Base-by-base conservation (phyloP, 2,888 invertebrate species). In the Atrina japonica region DNA sequence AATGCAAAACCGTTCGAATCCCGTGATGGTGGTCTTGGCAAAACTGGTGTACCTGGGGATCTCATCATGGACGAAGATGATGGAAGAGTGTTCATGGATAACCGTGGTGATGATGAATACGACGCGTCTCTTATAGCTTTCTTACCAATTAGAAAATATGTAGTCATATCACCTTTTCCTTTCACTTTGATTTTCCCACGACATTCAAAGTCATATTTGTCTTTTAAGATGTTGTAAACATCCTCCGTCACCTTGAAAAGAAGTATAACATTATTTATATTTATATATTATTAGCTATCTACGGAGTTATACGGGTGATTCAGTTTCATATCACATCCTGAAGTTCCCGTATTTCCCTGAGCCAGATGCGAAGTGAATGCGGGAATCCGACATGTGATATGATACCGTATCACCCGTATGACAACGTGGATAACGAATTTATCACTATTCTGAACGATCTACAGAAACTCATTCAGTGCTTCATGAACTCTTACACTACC, bases 111-210 rank as follows among this genome's bases (percentile, higher is more conserved):
- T 45, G 77, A 60, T 29, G 76, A 25, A 29, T 53, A 25, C 30
- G 73, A 65, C 40, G 74, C 63, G 14, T 73, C 47, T 16, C 50
- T 43, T 35, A 35, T 35, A 25, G 74, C 43, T 67, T 83, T 85
- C 45, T 83, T 71, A 14, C 85, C 83, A 3, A 81, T 53, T n/a
- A 97, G 92, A 89, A 97, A 96, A 88, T 96, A 97, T 0, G 97
- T 97, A 6, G 96, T 96, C 96, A 97, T 96, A 86, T 97, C 96
- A 0, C 96, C 96, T 90, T 96, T 97, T 0, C 97, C 96, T 88
- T 97, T 97, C 0, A 96, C 96, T 90, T 96, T 96, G 1, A 97
- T 96, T 85, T 95, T 79, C 0, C 88, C 88, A 14, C 88, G 78
- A 70, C 86, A 86, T 59, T 85, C 78, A 60, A 88, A 88, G 21